These are phyloP conservation scores for Cottoperca gobio DNA, from an alignment of 2,797 vertebrate genomes.

Conservation along the genomic window DNA sequence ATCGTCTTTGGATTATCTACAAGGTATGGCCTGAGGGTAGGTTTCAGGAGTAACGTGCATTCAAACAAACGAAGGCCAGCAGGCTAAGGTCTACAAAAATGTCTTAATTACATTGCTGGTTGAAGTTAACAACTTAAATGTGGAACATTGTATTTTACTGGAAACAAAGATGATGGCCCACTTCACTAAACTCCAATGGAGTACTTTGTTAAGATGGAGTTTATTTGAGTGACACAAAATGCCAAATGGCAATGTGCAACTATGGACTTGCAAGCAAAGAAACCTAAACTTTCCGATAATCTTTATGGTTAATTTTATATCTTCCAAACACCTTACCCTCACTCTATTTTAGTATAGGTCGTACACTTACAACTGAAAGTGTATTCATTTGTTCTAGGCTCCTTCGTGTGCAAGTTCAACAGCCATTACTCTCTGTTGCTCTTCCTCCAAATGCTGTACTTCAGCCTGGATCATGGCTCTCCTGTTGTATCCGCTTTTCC, in stretches of 20 bases:
- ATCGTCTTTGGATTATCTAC: neutral
- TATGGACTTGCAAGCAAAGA: too few relatives aligned
- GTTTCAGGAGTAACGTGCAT: neutral
- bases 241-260: too few relatives aligned
- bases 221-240: too few relatives aligned
- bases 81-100: neutral
- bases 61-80: neutral
- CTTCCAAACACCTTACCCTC: too few relatives aligned
- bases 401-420: too few relatives aligned
- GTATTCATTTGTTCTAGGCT: too few relatives aligned
- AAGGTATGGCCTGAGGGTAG: neutral
- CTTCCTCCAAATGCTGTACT: constrained; percentile 4
- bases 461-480: neutral
- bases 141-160: neutral
- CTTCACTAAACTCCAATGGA: too few relatives aligned
- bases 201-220: too few relatives aligned
- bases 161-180: neutral
- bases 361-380: too few relatives aligned
- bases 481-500: neutral
- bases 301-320: too few relatives aligned
- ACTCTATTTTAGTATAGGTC: too few relatives aligned
- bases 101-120: neutral
- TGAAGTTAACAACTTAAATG: neutral
- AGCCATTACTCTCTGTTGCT: neutral
- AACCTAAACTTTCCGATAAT: too few relatives aligned